Percentiles rank a stretch among this genome's conserved stretches.
These are phyloP conservation scores for Pachyramphus minor DNA, from an alignment of 2,113 vertebrate genomes.

Conservation along the genomic window DNA sequence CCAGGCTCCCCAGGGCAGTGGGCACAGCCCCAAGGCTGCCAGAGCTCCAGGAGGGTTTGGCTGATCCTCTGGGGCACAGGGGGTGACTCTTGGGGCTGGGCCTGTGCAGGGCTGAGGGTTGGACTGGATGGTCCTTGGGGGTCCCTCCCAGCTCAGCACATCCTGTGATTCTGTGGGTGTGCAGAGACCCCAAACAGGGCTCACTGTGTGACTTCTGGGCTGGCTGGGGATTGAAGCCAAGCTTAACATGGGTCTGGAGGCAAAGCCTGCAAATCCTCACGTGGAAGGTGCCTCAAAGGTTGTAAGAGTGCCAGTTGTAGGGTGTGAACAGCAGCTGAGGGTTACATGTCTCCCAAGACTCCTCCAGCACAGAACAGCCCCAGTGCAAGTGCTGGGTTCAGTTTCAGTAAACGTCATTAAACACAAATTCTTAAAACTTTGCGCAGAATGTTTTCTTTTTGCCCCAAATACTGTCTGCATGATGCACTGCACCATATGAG, in stretches of 20 bases:
- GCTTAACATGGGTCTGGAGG: rapidly evolving
- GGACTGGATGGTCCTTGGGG: neutral
- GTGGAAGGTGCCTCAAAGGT: rapidly evolving
- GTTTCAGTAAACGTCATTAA: neutral
- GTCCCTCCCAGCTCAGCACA: too few species aligned
- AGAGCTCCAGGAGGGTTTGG: neutral
- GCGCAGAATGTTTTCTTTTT: neutral
- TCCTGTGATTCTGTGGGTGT: rapidly evolving
- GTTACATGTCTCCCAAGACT: rapidly evolving
- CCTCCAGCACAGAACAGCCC: neutral
- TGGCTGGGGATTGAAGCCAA: neutral
- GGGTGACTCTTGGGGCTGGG: neutral
- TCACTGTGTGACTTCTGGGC: rapidly evolving
- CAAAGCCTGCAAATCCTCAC: rapidly evolving
- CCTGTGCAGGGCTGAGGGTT: neutral
- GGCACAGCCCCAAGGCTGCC: too few species aligned
- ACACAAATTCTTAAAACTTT: neutral
- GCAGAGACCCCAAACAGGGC: neutral
- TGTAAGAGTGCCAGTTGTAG: rapidly evolving
- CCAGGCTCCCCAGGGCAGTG: neutral
- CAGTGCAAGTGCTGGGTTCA: neutral
- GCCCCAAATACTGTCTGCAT: neutral
- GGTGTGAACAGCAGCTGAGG: neutral
- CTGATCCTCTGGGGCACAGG: too few species aligned
- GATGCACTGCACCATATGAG: neutral